Percentiles rank a stretch among this genome's conserved stretches.
These are phyloP conservation scores for Aplysina aerophoba DNA, from an alignment of 37 sponge, comb jelly and placozoan genomes.

Conservation along the genomic window DNA sequence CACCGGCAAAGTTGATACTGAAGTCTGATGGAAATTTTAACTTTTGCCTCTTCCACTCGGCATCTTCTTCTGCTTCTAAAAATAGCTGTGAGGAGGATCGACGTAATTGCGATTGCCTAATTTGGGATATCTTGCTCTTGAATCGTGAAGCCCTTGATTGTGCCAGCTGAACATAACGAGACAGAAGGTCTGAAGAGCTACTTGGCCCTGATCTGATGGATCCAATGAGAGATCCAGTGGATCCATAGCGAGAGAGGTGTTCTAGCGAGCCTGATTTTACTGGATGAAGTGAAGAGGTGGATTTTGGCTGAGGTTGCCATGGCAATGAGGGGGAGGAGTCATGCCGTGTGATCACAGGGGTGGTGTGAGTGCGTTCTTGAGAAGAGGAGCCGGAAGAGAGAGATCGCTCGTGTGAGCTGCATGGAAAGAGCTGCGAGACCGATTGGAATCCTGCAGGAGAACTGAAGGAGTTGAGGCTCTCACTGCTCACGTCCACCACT, in stretches of 20 bases:
- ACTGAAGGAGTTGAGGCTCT: constrained; percentile 2
- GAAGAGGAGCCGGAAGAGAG: constrained; percentile 19
- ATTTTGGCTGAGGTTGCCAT: not conserved
- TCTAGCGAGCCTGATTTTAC: not conserved
- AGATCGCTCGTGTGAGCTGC: constrained; percentile 6
- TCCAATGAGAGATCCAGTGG: constrained; percentile 2
- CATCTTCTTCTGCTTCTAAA: constrained; percentile 61
- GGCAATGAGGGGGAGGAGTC: not conserved
- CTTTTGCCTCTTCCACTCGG: constrained; percentile 37
- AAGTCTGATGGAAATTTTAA: constrained; percentile 61
- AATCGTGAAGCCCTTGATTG: not conserved
- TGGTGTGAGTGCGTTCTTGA: constrained; percentile 7
- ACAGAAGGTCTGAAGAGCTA: not conserved
- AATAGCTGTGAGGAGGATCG: constrained; percentile 1
- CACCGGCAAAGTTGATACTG: constrained; percentile 8
- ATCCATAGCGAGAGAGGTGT: not conserved
- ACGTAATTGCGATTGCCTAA: constrained; percentile 7
- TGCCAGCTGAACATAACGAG: not conserved
- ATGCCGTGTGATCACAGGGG: not conserved
- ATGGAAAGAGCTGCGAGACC: constrained; percentile 15
- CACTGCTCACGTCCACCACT: not conserved
- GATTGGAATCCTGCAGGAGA: not conserved
- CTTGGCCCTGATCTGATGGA: not conserved
- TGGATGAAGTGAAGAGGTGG: not conserved
- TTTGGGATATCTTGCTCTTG: constrained; percentile 6